A percentile compares a stretch with the other conserved stretches of the same genome.
Conservation (phyloP, 2,797 vertebrate genomes). For the Siniperca undulata region DNA sequence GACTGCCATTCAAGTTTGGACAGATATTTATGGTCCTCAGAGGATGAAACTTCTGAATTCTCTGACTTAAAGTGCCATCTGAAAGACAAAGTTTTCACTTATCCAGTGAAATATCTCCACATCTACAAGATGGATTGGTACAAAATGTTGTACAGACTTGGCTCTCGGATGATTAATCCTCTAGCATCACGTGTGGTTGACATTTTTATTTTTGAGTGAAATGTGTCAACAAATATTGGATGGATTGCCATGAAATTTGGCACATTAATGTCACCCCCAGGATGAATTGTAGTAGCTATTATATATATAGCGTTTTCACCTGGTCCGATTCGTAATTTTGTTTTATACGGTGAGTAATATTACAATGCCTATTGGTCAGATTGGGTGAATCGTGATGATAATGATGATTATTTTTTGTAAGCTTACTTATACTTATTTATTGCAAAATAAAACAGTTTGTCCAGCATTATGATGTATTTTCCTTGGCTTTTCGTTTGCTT, state of each 20-base stretch:
- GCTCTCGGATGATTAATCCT: background rate
- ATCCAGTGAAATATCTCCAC: conserved; percentile 1
- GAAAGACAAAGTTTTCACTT: background rate
- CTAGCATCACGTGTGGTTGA: background rate
- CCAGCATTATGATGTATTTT: background rate
- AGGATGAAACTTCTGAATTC: background rate
- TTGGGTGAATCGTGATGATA: background rate
- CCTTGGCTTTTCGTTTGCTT: background rate
- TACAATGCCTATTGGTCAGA: background rate
- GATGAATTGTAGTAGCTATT: too few relatives aligned
- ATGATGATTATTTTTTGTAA: background rate
- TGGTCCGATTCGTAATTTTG: background rate
- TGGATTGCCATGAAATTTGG: background rate
- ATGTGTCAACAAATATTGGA: background rate
- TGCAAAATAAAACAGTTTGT: background rate
- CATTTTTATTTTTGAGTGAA: conserved; percentile 23
- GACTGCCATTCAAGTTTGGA: background rate
- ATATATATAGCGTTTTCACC: background rate
- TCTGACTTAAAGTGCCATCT: background rate
- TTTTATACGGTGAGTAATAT: too few relatives aligned
- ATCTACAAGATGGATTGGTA: background rate
- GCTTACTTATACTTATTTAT: too few relatives aligned
- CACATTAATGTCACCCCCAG: background rate
- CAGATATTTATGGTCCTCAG: background rate
- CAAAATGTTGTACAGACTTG: background rate